These are phyloP conservation scores for Danaus chrysippus DNA, from an alignment of 2,888 invertebrate species.

Conservation along the genomic window DNA sequence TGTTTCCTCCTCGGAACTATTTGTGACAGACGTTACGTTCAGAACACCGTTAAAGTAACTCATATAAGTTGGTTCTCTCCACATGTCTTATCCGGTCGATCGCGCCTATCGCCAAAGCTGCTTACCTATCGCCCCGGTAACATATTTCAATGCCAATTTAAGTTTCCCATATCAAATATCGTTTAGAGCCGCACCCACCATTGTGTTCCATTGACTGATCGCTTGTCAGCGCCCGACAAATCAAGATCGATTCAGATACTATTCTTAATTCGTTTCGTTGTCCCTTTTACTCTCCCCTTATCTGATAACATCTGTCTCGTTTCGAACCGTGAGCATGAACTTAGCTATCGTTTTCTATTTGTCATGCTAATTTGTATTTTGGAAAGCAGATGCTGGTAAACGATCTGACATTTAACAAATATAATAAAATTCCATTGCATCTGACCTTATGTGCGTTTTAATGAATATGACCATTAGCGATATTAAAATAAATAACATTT, in stretches of 20 bases:
- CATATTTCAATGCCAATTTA: conserved; percentile 57
- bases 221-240: conserved; percentile 70
- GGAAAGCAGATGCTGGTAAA: conserved; percentile 57
- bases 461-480: no score
- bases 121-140: conserved; percentile 13
- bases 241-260: conserved; percentile 71
- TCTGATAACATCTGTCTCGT: conserved; percentile 29
- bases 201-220: conserved; percentile 63
- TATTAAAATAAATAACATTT: no score
- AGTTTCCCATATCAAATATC: conserved; percentile 54
- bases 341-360: conserved; percentile 52
- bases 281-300: conserved; percentile 38
- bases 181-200: conserved; percentile 58
- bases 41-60: no score
- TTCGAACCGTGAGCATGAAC: conserved; percentile 44
- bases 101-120: neutral
- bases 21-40: no score
- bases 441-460: neutral
- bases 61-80: neutral
- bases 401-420: conserved; percentile 62
- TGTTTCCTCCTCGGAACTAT: neutral
- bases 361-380: conserved; percentile 59
- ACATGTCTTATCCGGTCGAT: neutral
- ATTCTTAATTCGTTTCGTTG: conserved; percentile 62
- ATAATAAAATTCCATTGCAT: conserved; percentile 39